A percentile compares a stretch with the other conserved stretches of the same genome.
Conservation (phyloP, 1,140 invertebrate genomes). For the Steinernema feltiae region DNA sequence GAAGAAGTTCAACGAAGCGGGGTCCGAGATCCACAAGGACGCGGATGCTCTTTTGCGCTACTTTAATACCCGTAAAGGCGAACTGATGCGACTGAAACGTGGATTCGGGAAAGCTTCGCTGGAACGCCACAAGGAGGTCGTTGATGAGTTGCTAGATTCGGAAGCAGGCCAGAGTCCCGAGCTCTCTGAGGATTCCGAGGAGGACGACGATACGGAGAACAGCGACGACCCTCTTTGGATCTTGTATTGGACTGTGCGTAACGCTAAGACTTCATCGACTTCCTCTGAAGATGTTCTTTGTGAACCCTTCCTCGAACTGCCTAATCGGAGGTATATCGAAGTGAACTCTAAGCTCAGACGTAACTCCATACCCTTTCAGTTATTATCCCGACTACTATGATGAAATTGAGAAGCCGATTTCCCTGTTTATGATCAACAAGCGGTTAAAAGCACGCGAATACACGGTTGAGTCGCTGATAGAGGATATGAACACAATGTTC, state of each 20-base stretch:
- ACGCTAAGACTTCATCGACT: conserved; percentile 66
- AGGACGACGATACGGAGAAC: conserved; percentile 58
- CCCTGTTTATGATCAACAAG: conserved; percentile 82
- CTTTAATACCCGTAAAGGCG: conserved; percentile 16
- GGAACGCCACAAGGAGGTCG: conserved; percentile 33
- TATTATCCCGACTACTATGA: conserved; percentile 93
- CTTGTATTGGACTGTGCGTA: conserved; percentile 71
- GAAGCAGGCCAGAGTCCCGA: conserved; percentile 5
- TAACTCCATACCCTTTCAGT: conserved; percentile 34
- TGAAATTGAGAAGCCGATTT: conserved; percentile 90
- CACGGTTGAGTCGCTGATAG: conserved; percentile 71
- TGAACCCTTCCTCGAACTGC: conserved; percentile 85
- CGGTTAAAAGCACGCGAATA: conserved; percentile 67
- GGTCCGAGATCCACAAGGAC: conserved; percentile 85
- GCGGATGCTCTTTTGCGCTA: conserved; percentile 25
- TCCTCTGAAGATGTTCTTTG: conserved; percentile 67
- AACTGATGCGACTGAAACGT: conserved; percentile 21
- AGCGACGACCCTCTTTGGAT: conserved; percentile 72
- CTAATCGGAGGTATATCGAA: conserved; percentile 66
- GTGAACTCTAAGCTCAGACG: not conserved
- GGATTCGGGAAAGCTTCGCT: conserved; percentile 23
- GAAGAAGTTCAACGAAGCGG: conserved; percentile 89
- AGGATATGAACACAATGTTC: conserved; percentile 94
- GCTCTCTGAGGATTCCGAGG: conserved; percentile 54
- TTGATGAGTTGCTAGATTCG: conserved; percentile 63